Percentiles rank a stretch among this genome's conserved stretches.
phyloP scores from a whole-genome alignment of 2,113 vertebrate species.

The Ornithorhynchus anatinus region DNA sequence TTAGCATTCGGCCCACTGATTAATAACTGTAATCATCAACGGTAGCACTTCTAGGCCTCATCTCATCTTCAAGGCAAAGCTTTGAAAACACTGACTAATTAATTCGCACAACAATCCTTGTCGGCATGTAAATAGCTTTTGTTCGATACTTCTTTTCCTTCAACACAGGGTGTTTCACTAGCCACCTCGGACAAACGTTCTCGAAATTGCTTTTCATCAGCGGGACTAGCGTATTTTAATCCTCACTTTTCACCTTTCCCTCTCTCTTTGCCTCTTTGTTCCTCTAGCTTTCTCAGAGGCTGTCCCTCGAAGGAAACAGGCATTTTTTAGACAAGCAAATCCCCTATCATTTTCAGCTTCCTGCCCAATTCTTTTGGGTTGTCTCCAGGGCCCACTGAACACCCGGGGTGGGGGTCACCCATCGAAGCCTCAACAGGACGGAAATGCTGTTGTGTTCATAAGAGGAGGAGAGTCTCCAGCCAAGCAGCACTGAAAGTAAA shows the following conservation, averaged over 20 bases:
- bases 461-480: background rate
- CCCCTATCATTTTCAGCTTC: conserved; percentile 7
- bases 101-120: background rate
- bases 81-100: conserved; percentile 18
- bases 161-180: background rate
- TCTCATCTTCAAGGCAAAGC: conserved; percentile 1
- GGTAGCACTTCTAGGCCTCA: conserved; percentile 7
- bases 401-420: conserved; percentile 20
- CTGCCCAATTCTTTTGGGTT: background rate
- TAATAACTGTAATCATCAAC: conserved; percentile 32
- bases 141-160: background rate
- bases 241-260: background rate
- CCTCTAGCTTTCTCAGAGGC: background rate
- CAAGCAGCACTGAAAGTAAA: conserved; percentile 19
- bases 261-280: background rate
- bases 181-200: background rate
- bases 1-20: conserved; percentile 40
- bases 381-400: conserved; percentile 21
- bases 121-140: background rate
- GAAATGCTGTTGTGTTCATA: background rate
- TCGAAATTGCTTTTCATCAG: background rate
- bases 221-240: background rate
- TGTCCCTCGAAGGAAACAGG: conserved; percentile 1
- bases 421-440: background rate
- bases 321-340: conserved; percentile 16